Conservation (phyloP, 2,113 vertebrate genomes). For the Setophaga coronata region DNA sequence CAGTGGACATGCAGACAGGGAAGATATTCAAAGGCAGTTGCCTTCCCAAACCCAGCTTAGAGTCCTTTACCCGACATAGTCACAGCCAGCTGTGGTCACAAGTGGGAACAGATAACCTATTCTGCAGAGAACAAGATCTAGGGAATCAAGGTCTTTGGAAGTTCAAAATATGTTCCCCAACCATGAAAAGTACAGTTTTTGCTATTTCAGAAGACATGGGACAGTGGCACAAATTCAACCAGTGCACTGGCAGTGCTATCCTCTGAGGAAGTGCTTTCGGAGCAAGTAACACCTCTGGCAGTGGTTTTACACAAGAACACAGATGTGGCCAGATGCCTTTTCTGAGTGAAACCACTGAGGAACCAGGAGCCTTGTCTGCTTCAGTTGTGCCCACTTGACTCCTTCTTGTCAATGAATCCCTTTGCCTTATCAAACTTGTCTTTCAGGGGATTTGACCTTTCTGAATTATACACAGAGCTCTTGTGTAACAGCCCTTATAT, state of each 20-base stretch:
- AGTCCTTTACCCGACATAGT: background rate
- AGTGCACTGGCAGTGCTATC: background rate
- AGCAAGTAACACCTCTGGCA: background rate
- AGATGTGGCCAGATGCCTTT: background rate
- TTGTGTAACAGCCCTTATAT: slow-evolving; percentile 65
- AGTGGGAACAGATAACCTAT: background rate
- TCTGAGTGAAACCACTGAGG: background rate
- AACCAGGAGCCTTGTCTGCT: background rate
- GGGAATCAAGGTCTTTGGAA: background rate
- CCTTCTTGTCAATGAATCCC: slow-evolving; percentile 20
- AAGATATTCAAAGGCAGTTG: background rate
- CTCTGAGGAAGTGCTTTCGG: background rate
- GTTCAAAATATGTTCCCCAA: background rate
- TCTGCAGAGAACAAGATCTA: background rate
- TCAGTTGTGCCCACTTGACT: background rate
- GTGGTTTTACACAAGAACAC: background rate
- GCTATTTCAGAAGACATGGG: background rate
- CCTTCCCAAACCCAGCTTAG: background rate
- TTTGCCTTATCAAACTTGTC: slow-evolving; percentile 32
- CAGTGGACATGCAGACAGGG: background rate
- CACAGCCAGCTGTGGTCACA: background rate
- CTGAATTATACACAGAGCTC: slow-evolving; percentile 47
- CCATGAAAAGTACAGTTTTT: background rate
- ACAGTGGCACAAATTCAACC: background rate
- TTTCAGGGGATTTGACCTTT: slow-evolving; percentile 60